phyloP scores from a whole-genome alignment of 2,113 vertebrate genomes.

The Dasypus novemcinctus region DNA sequence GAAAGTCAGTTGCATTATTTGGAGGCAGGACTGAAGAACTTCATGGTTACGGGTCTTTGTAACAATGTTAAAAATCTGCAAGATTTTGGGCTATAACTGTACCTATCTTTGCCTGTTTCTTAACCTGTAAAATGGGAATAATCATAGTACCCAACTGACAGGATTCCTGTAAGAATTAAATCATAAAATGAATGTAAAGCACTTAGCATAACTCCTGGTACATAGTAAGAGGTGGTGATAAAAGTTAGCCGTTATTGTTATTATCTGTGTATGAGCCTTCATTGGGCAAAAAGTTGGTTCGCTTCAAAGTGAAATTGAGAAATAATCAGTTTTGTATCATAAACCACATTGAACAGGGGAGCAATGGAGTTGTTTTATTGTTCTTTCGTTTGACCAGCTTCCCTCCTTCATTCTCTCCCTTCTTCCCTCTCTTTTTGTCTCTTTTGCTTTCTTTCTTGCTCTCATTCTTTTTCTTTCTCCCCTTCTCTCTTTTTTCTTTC shows the following conservation, averaged over 20 bases:
- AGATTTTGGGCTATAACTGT: background rate
- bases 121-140: background rate
- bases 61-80: background rate
- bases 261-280: slow-evolving; percentile 7
- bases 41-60: no score
- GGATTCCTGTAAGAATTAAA: background rate
- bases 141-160: background rate
- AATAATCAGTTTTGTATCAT: background rate
- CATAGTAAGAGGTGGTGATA: background rate
- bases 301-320: background rate
- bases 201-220: no score
- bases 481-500: no score
- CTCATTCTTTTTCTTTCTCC: no score
- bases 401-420: no score
- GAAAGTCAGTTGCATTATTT: background rate
- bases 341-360: background rate
- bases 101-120: background rate
- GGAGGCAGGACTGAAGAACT: background rate
- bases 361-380: background rate
- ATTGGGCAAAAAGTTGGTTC: background rate
- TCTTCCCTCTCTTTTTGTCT: no score
- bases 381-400: background rate
- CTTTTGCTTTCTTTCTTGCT: background rate
- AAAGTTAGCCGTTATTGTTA: background rate
- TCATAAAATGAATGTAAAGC: background rate